A percentile compares a stretch with the other conserved stretches of the same genome.
phyloP scores from a whole-genome alignment of 2,113 vertebrate species.

The Himantopus leucocephalus region DNA sequence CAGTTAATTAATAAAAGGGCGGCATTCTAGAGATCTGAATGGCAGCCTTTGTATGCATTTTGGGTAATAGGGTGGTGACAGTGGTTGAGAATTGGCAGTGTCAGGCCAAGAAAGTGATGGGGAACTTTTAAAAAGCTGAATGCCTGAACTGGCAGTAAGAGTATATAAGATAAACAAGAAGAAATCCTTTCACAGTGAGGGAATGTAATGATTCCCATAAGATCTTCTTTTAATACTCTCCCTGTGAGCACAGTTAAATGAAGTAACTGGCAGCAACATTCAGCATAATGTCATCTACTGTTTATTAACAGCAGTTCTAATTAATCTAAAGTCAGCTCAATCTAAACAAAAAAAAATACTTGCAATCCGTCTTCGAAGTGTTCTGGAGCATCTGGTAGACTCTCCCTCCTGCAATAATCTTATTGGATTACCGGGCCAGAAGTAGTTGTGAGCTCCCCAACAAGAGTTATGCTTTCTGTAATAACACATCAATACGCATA shows the following conservation, averaged over 20 bases:
- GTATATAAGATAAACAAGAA: background rate
- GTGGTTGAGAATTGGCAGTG: background rate
- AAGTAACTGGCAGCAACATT: background rate
- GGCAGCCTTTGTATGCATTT: background rate
- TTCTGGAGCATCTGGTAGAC: background rate
- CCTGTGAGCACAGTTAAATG: background rate
- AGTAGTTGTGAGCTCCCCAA: background rate
- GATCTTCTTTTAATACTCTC: background rate
- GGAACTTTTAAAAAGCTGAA: background rate
- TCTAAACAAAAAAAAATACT: background rate
- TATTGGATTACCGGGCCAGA: background rate
- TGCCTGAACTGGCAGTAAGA: background rate
- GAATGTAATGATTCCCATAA: background rate
- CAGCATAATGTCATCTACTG: background rate
- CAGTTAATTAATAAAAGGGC: background rate
- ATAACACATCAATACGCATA: background rate
- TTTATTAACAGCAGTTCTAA: slow-evolving; percentile 15
- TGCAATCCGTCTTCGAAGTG: background rate
- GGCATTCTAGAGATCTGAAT: background rate
- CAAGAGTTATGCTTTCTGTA: background rate
- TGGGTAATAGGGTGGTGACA: background rate
- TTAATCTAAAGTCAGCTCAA: background rate
- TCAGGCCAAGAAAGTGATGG: background rate
- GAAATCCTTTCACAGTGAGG: background rate
- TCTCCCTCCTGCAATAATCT: background rate